These are phyloP conservation scores for Micropterix aruncella DNA, from an alignment of 2,888 invertebrate genomes.

Conservation along the genomic window DNA sequence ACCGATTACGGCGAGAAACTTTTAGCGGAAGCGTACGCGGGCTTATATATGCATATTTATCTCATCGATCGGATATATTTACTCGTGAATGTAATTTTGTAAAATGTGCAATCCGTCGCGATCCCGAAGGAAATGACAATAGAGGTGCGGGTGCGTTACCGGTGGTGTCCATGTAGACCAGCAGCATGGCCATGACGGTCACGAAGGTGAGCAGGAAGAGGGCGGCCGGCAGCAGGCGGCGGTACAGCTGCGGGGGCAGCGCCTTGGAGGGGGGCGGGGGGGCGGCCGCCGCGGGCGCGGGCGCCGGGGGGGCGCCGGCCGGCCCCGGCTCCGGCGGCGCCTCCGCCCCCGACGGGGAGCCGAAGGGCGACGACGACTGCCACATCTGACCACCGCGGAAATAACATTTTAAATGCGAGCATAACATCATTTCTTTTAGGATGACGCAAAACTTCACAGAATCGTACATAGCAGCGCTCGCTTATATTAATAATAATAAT, in stretches of 20 bases:
- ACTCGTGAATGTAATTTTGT: not conserved
- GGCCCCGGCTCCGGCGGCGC: not conserved
- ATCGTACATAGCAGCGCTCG: no score
- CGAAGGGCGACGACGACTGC: not conserved
- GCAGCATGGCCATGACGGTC: conserved; percentile 62
- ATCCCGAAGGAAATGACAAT: no score
- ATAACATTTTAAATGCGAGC: no score
- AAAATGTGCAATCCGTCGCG: no score
- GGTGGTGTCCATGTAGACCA: conserved; percentile 70
- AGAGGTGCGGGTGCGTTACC: conserved; percentile 47
- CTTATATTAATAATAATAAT: no score
- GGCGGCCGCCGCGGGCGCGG: conserved; percentile 4
- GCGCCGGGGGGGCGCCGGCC: not conserved
- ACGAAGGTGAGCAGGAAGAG: conserved; percentile 67
- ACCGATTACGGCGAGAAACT: no score
- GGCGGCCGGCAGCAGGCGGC: conserved; percentile 49
- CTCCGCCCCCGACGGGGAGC: not conserved
- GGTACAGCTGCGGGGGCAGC: conserved; percentile 30
- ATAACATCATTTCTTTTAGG: no score
- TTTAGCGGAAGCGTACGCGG: no score
- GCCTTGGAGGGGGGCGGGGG: conserved; percentile 23
- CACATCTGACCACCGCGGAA: no score
- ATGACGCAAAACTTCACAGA: no score
- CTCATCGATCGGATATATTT: not conserved
- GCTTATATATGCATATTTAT: no score